Evolutionary conservation across 2,113 vertebrate species (phyloP).

Genomic region (Baryphthengus martii): DNA sequence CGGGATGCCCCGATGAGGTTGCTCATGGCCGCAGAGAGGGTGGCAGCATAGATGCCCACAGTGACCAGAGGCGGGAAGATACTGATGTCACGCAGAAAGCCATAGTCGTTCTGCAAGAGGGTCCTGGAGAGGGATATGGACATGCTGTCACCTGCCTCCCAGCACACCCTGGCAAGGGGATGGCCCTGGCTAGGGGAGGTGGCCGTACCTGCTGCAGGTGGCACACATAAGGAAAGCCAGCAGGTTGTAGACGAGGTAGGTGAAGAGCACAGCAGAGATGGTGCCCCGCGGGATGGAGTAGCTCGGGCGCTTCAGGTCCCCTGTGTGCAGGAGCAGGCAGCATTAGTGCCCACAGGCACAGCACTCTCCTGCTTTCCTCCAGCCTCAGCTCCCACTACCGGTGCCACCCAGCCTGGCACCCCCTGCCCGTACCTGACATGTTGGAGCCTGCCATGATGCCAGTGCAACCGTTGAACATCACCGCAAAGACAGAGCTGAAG

Average conservation of each 20-base stretch:
- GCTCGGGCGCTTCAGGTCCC: slow-evolving; percentile 87
- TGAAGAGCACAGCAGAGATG: slow-evolving; percentile 89
- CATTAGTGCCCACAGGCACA: background rate
- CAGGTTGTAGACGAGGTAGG: slow-evolving; percentile 87
- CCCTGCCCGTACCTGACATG: slow-evolving; percentile 8
- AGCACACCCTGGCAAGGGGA: rapidly evolving
- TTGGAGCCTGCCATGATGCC: slow-evolving; percentile 52
- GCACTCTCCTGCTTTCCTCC: background rate
- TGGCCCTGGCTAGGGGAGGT: rapidly evolving
- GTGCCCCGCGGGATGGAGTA: slow-evolving; percentile 90
- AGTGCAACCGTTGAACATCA: slow-evolving; percentile 29
- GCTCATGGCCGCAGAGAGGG: slow-evolving; percentile 88
- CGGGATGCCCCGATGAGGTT: slow-evolving; percentile 89
- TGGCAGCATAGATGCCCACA: slow-evolving; percentile 86
- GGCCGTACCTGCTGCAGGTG: slow-evolving; percentile 82
- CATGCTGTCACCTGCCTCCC: rapidly evolving
- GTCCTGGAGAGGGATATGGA: slow-evolving; percentile 46
- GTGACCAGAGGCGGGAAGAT: slow-evolving; percentile 84
- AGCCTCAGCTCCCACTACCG: background rate
- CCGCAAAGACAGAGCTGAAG: slow-evolving; percentile 5
- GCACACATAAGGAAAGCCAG: slow-evolving; percentile 83
- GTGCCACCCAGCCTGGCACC: background rate
- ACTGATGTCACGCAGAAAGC: slow-evolving; percentile 86
- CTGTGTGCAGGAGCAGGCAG: slow-evolving; percentile 32
- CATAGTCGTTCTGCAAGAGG: slow-evolving; percentile 85